Evolutionary conservation across 2,113 vertebrate genomes (phyloP).

Genomic region (Panthera tigris): DNA sequence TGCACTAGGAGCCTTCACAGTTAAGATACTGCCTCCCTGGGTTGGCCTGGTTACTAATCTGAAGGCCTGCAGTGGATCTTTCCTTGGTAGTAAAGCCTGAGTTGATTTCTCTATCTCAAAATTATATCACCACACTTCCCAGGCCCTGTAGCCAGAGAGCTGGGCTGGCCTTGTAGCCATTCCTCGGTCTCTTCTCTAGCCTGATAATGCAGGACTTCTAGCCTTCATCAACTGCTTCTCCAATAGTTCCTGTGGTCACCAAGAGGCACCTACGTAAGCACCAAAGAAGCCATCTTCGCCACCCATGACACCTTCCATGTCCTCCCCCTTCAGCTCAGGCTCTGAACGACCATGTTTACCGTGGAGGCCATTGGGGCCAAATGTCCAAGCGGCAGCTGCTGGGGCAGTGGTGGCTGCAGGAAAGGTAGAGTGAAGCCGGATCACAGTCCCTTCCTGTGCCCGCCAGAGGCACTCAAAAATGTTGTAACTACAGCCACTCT

Average conservation of each 20-base stretch:
- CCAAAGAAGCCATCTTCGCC: not conserved
- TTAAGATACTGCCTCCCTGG: not conserved
- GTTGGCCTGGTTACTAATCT: not conserved
- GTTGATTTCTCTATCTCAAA: not conserved
- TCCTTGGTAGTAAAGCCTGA: not conserved
- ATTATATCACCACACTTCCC: not conserved
- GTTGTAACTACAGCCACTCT: not conserved
- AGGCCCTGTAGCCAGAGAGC: not conserved
- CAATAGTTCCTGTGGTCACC: not conserved
- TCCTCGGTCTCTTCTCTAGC: not conserved
- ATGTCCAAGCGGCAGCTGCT: not conserved
- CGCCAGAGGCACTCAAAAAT: not conserved
- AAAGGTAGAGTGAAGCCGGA: not conserved
- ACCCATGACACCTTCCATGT: not conserved
- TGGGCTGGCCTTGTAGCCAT: not conserved
- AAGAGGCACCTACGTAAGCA: not conserved
- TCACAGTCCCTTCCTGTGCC: not conserved
- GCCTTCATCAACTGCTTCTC: not conserved
- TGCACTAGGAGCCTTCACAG: not conserved
- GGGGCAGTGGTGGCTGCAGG: not conserved
- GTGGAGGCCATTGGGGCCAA: not conserved
- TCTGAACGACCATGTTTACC: not conserved
- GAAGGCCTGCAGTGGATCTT: not conserved
- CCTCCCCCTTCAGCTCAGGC: not conserved
- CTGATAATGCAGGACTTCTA: not conserved